Evolutionary conservation across 2,888 invertebrate species (phyloP).

Genomic region (Helobdella robusta): DNA sequence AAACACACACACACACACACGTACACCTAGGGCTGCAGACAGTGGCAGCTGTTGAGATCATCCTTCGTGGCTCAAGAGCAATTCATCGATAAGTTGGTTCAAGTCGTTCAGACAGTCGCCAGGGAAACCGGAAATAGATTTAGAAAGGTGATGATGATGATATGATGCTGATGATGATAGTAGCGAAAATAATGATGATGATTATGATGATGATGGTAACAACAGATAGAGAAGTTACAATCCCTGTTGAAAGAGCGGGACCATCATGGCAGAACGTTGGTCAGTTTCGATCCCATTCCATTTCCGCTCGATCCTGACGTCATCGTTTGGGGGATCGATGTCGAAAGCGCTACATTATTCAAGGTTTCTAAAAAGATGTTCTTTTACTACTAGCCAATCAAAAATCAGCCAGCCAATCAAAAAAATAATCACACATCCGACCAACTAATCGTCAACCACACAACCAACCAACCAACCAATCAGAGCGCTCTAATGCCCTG

Average conservation of each 20-base stretch:
- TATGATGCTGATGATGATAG: neutral
- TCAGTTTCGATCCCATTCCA: slow-evolving; percentile 80
- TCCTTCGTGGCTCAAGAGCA: slow-evolving; percentile 74
- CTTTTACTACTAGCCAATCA: no score
- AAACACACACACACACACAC: no score
- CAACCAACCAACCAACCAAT: no score
- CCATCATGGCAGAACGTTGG: slow-evolving; percentile 55
- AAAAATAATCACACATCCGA: no score
- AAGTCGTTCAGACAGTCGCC: slow-evolving; percentile 74
- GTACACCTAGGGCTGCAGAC: slow-evolving; percentile 46
- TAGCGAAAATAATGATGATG: no score
- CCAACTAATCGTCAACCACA: no score
- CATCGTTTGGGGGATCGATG: slow-evolving; percentile 68
- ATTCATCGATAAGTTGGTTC: slow-evolving; percentile 81
- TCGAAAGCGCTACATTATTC: slow-evolving; percentile 78
- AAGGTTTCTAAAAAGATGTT: no score
- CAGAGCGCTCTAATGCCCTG: slow-evolving; percentile 86
- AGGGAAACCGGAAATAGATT: slow-evolving; percentile 81
- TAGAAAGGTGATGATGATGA: slow-evolving; percentile 58
- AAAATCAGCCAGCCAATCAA: no score
- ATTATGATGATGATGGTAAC: neutral
- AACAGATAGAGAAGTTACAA: slow-evolving; percentile 70
- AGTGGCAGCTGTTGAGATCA: slow-evolving; percentile 56
- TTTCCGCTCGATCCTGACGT: slow-evolving; percentile 88
- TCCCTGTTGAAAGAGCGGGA: slow-evolving; percentile 64